A percentile compares a stretch with the other conserved stretches of the same genome.
These are phyloP conservation scores for Drosophila glabriapex DNA, from an alignment of 2,888 invertebrate species.

Conservation along the genomic window DNA sequence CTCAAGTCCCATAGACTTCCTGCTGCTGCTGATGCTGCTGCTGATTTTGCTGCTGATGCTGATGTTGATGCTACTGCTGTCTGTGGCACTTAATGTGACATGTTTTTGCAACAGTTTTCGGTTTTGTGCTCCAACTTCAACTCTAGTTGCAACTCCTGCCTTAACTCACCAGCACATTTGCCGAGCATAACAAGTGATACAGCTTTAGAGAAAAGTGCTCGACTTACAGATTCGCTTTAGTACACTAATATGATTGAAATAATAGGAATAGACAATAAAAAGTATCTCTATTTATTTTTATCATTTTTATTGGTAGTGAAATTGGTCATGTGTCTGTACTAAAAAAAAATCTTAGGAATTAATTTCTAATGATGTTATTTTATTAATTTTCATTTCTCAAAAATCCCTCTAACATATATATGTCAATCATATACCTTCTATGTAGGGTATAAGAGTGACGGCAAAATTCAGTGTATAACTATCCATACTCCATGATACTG, in stretches of 20 bases:
- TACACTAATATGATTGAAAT: background rate
- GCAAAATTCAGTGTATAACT: conserved; percentile 1
- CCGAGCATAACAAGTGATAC: conserved; percentile 29
- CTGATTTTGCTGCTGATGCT: conserved; percentile 55
- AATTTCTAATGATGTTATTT: background rate
- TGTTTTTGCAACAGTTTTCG: conserved; percentile 77
- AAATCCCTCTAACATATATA: background rate
- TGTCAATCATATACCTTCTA: background rate
- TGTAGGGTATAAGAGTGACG: conserved; percentile 3
- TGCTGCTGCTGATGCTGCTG: conserved; percentile 58
- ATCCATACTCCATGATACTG: conserved; percentile 24
- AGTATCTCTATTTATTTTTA: background rate
- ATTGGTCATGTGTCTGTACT: too few species aligned
- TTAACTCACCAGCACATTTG: conserved; percentile 16
- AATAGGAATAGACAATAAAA: background rate
- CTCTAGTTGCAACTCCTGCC: conserved; percentile 9
- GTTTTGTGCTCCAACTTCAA: conserved; percentile 35
- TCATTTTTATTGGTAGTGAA: background rate
- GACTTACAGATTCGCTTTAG: conserved; percentile 10
- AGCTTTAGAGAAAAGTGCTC: background rate
- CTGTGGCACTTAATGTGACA: conserved; percentile 77
- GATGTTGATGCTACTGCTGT: conserved; percentile 38
- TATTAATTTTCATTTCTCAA: background rate
- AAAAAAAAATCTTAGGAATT: background rate
- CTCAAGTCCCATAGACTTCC: conserved; percentile 76